Percentiles rank a stretch among this genome's conserved stretches.
Conservation (phyloP, 2,113 vertebrate genomes). For the Nestor notabilis region DNA sequence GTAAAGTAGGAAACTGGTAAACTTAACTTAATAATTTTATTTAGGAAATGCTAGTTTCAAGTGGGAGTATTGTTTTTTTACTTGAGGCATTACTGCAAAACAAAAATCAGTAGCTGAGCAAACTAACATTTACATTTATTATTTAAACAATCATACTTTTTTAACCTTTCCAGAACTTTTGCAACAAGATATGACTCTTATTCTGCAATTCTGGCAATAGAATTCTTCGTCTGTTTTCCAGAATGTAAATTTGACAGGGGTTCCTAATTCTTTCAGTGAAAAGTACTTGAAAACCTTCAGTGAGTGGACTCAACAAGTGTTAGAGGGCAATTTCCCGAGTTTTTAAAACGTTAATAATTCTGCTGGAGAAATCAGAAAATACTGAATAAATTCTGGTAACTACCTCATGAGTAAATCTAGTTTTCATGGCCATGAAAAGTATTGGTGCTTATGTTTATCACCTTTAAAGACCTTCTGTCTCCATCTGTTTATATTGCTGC, state of each 20-base stretch:
- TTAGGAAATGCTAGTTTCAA: background rate
- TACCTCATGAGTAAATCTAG: background rate
- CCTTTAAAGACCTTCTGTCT: background rate
- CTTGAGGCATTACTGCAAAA: background rate
- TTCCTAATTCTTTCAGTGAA: background rate
- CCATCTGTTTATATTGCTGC: constrained; percentile 32
- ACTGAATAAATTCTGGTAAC: background rate
- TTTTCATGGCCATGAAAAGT: background rate
- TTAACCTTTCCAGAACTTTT: background rate
- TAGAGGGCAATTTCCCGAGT: background rate
- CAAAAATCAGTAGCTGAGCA: background rate
- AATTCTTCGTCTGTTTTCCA: background rate
- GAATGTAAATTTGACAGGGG: background rate
- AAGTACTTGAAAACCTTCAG: background rate
- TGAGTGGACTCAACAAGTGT: background rate
- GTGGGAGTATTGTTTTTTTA: background rate
- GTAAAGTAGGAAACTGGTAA: background rate
- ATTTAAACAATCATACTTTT: background rate
- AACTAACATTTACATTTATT: background rate
- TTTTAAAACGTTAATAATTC: background rate
- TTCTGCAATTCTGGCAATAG: background rate
- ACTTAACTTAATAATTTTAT: background rate
- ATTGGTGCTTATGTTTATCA: background rate
- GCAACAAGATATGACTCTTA: background rate
- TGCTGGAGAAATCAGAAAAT: background rate